Conservation (phyloP, 2,113 vertebrate species). For the Merops nubicus region DNA sequence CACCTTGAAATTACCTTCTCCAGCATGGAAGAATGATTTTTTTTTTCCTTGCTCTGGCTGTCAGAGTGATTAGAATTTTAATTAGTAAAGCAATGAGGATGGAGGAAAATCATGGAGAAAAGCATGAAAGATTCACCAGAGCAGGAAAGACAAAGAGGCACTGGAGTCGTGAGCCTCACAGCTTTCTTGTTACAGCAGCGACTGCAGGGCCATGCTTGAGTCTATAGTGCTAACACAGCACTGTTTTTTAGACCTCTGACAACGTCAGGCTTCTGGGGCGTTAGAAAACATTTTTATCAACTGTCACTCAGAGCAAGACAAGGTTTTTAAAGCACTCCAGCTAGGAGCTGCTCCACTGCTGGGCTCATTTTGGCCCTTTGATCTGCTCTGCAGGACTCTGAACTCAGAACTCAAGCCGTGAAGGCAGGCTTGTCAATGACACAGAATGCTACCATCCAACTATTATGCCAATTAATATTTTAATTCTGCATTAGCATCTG, state of each 20-base stretch:
- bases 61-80: slow-evolving; percentile 86
- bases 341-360: not conserved
- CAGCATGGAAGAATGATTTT: slow-evolving; percentile 71
- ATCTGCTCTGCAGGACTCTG: slow-evolving; percentile 4
- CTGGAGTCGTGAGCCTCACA: slow-evolving; percentile 16
- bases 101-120: slow-evolving; percentile 61
- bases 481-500: not conserved
- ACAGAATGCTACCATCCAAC: not conserved
- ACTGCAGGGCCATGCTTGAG: not conserved
- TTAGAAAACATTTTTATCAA: slow-evolving; percentile 23
- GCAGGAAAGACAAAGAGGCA: slow-evolving; percentile 69
- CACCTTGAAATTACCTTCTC: slow-evolving; percentile 85
- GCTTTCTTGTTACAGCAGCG: slow-evolving; percentile 27
- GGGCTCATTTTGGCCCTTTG: not conserved
- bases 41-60: slow-evolving; percentile 59
- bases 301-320: slow-evolving; percentile 38
- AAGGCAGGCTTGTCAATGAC: not conserved
- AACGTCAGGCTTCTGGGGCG: not conserved
- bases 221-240: not conserved
- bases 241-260: slow-evolving; percentile 13
- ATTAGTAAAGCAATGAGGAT: slow-evolving; percentile 75
- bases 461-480: not conserved
- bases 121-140: slow-evolving; percentile 71
- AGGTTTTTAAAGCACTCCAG: slow-evolving; percentile 20
- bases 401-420: not conserved